Base-by-base conservation (phyloP, 2,888 invertebrate genomes). In the Tridacna gigas region DNA sequence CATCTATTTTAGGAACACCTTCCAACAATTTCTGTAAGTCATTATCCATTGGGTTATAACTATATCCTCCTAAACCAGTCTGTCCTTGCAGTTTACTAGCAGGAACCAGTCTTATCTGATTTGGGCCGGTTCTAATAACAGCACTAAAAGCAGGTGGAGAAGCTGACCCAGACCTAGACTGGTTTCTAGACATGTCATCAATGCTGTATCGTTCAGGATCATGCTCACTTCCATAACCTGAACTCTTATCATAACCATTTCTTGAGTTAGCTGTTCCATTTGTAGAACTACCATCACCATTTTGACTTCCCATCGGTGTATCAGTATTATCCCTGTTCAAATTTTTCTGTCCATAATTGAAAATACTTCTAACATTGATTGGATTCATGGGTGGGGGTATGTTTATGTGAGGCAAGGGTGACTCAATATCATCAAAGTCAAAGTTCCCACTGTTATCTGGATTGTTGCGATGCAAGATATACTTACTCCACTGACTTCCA, bases 211-310 rank as follows among this genome's bases (percentile, higher is more conserved):
- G 82, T 74, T 92, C 93, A 13, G 90, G 89, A 77, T 93, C 93
- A 83, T 92, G 92, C 75, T 92, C 93, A 86, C 93, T 93, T 37
- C 92, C 92, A 74, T 93, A 93, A 20, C 93, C 93, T 3, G 93
- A 93, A 83, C 92, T 92, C 79, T 93, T 93, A 78, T 93, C 93
- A 69, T 90, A 92, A 45, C 91, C 91, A 79, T 86, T 87, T 3
- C 90, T 73, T 28, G 91, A 92, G 83, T 91, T 92, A 13, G 89
- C 88, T 25, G 92, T 92, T 22, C 92, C 93, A 77, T 90, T 90
- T 25, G 87, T 90, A 60, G 92, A 92, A 78, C 89, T 83, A 81
- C 86, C 89, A 67, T 92, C 92, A 20, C 90, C 90, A 77, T 86
- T 86, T 69, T 89, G 89, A 78, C 90, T 91, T 13, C 91, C 90